Conservation (phyloP, 2,888 invertebrate species). For the Catonia carolina region DNA sequence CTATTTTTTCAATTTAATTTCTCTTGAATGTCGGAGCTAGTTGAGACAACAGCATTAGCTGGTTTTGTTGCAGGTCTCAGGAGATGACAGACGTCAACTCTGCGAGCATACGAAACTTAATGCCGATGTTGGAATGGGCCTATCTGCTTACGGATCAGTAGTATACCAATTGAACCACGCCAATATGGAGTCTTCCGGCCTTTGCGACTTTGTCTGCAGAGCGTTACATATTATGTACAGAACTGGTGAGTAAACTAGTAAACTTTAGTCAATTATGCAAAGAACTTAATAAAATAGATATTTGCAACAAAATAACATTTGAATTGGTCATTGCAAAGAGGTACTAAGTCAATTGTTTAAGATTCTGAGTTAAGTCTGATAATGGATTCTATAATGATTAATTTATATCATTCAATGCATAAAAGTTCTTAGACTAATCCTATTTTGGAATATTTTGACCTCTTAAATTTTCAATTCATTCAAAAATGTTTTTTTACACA, state of each 20-base stretch:
- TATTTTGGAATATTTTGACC: too few species aligned
- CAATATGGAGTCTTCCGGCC: constrained; percentile 66
- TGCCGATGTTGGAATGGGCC: constrained; percentile 41
- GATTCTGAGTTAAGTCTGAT: too few species aligned
- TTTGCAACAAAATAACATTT: too few species aligned
- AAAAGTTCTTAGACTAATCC: too few species aligned
- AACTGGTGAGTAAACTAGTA: constrained; percentile 50
- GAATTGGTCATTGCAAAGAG: too few species aligned
- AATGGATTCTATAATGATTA: too few species aligned
- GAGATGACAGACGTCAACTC: constrained; percentile 62
- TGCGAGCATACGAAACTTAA: constrained; percentile 57
- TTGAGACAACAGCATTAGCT: constrained; percentile 15
- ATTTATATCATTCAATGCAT: too few species aligned
- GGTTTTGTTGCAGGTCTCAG: constrained; percentile 37
- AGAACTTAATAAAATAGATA: too few species aligned
- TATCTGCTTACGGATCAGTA: constrained; percentile 66
- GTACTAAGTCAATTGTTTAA: too few species aligned
- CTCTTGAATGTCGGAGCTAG: neutral
- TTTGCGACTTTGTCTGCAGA: constrained; percentile 65
- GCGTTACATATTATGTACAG: constrained; percentile 66
- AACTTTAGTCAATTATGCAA: neutral
- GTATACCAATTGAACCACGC: constrained; percentile 74
- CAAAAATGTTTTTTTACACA: too few species aligned
- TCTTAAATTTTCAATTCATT: too few species aligned
- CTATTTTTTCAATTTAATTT: neutral